phyloP scores from a whole-genome alignment of 2,888 invertebrate genomes.

The Nephrotoma flavescens region DNA sequence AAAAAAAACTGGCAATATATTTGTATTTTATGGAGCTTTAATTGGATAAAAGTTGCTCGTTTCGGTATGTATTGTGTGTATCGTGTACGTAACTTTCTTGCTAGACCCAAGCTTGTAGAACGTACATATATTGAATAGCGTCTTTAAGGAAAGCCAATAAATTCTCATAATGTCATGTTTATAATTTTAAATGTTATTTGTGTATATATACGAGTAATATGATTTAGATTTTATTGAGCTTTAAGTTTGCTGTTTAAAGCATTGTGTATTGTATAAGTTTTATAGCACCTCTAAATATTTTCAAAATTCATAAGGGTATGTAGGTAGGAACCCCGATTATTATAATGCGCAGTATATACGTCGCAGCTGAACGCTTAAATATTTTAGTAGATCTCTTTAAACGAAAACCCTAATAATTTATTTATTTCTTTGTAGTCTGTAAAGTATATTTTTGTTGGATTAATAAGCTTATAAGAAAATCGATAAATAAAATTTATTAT shows the following conservation, averaged over 20 bases:
- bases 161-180: no score
- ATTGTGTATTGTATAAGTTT: not conserved
- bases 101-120: not conserved
- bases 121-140: not conserved
- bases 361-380: not conserved
- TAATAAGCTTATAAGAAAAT: not conserved
- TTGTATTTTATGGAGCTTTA: not conserved
- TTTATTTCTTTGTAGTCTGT: not conserved
- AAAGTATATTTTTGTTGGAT: not conserved
- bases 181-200: no score
- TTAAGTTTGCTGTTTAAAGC: not conserved
- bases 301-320: not conserved
- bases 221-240: not conserved
- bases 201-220: no score
- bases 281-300: not conserved
- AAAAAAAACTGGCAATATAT: not conserved
- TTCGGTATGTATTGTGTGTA: not conserved
- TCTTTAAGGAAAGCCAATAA: not conserved
- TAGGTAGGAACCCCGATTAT: not conserved
- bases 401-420: not conserved
- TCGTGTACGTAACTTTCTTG: not conserved
- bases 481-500: not conserved
- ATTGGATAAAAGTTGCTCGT: not conserved
- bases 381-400: not conserved
- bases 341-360: not conserved